Percentiles rank a stretch among this genome's conserved stretches.
These are phyloP conservation scores for Lutraria rhynchaena DNA, from an alignment of 1,140 invertebrate species.

Conservation along the genomic window DNA sequence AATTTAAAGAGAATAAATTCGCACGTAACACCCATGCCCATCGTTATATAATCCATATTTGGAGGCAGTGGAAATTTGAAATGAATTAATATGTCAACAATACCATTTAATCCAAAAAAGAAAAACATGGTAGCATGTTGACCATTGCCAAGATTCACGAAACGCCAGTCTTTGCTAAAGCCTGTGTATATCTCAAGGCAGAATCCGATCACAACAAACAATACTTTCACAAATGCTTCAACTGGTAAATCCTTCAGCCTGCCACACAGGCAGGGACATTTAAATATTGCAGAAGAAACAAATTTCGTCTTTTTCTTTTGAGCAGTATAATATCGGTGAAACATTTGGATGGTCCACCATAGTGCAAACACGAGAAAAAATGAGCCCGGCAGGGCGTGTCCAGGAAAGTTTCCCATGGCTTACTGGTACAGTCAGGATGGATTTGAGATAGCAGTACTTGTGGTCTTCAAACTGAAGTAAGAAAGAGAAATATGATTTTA, in stretches of 20 bases:
- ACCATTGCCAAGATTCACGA: slow-evolving; percentile 81
- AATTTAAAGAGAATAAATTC: slow-evolving; percentile 84
- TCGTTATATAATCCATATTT: slow-evolving; percentile 81
- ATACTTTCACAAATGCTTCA: slow-evolving; percentile 81
- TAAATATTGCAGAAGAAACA: slow-evolving; percentile 76
- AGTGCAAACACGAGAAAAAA: slow-evolving; percentile 83
- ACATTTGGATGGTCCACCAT: slow-evolving; percentile 83
- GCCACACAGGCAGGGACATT: slow-evolving; percentile 76
- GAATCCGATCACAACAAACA: slow-evolving; percentile 80
- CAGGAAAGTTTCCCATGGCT: slow-evolving; percentile 82
- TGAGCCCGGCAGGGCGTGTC: slow-evolving; percentile 83
- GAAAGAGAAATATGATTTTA: no score
- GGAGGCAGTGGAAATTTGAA: slow-evolving; percentile 80
- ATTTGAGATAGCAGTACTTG: no score
- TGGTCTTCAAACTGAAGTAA: no score
- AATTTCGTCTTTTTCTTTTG: slow-evolving; percentile 70
- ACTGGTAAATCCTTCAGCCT: slow-evolving; percentile 72
- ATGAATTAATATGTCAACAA: slow-evolving; percentile 81
- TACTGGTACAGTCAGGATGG: no score
- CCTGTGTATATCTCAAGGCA: slow-evolving; percentile 81
- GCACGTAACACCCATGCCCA: slow-evolving; percentile 80
- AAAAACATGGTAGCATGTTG: slow-evolving; percentile 85
- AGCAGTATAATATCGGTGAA: slow-evolving; percentile 76
- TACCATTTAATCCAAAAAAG: slow-evolving; percentile 83
- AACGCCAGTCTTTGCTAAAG: slow-evolving; percentile 79